Conservation (phyloP, 1,140 invertebrate genomes). For the Pachypeltis micranthus region DNA sequence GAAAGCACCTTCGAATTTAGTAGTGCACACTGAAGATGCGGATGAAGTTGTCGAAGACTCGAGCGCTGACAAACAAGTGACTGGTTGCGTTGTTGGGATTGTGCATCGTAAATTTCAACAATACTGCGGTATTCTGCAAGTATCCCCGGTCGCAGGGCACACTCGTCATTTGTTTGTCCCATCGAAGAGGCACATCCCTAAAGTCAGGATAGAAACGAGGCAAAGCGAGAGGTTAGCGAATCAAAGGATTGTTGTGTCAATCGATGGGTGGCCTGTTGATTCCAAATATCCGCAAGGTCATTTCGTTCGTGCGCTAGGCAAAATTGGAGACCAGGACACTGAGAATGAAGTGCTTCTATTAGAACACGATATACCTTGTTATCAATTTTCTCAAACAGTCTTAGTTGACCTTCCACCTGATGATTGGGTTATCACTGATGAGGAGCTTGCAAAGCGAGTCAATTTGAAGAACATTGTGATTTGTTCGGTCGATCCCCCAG, state of each 20-base stretch:
- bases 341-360: constrained; percentile 92
- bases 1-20: constrained; percentile 67
- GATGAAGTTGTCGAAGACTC: constrained; percentile 38
- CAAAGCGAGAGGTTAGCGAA: constrained; percentile 66
- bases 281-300: constrained; percentile 73
- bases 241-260: constrained; percentile 83
- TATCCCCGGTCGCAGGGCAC: constrained; percentile 61
- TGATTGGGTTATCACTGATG: constrained; percentile 71
- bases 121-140: constrained; percentile 88
- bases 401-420: constrained; percentile 80
- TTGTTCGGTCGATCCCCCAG: constrained; percentile 96
- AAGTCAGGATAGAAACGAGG: constrained; percentile 82
- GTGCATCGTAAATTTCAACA: constrained; percentile 92
- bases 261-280: constrained; percentile 83
- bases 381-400: constrained; percentile 87
- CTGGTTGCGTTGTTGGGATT: constrained; percentile 85
- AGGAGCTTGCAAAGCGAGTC: constrained; percentile 62
- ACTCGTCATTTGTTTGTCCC: constrained; percentile 77
- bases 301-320: constrained; percentile 74
- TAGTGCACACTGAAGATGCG: constrained; percentile 42
- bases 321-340: constrained; percentile 72
- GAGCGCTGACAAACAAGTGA: constrained; percentile 50
- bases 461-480: constrained; percentile 78
- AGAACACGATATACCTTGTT: constrained; percentile 95
- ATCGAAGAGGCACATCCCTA: constrained; percentile 78